These are phyloP conservation scores for Malthinus seriepunctatus DNA, from an alignment of 2,888 invertebrate genomes.

Conservation along the genomic window DNA sequence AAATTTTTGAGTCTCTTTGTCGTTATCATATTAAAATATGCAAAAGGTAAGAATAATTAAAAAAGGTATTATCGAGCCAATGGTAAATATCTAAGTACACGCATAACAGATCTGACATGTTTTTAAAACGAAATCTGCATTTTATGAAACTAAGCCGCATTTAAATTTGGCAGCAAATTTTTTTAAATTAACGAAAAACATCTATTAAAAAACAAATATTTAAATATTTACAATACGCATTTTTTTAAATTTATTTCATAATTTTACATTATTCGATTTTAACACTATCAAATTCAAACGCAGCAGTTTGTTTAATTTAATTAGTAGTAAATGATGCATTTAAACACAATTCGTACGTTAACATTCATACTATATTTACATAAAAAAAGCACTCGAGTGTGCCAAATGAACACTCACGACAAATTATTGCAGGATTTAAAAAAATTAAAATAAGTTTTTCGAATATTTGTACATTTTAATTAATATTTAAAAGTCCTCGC, in stretches of 20 bases:
- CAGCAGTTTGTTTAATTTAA: conserved; percentile 14
- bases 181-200: too few species aligned
- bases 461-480: too few species aligned
- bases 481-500: too few species aligned
- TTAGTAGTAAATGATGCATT: conserved; percentile 31
- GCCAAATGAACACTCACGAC: conserved; percentile 20
- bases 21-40: not conserved
- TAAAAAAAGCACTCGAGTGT: conserved; percentile 37
- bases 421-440: conserved; percentile 1
- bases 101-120: conserved; percentile 46
- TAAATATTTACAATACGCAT: conserved; percentile 24
- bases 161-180: conserved; percentile 28
- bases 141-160: conserved; percentile 31
- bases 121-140: conserved; percentile 34
- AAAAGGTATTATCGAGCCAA: conserved; percentile 30
- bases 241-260: conserved; percentile 1
- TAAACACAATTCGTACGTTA: conserved; percentile 23
- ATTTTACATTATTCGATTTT: too few species aligned
- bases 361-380: conserved; percentile 38
- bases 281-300: conserved; percentile 22
- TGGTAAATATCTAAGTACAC: conserved; percentile 48
- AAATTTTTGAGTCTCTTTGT: conserved; percentile 10
- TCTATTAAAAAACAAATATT: conserved; percentile 19
- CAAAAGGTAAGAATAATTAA: conserved; percentile 10
- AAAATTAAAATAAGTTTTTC: too few species aligned